Percentiles rank a stretch among this genome's conserved stretches.
These are phyloP conservation scores for Tyria jacobaeae DNA, from an alignment of 2,888 invertebrate genomes.

Conservation along the genomic window DNA sequence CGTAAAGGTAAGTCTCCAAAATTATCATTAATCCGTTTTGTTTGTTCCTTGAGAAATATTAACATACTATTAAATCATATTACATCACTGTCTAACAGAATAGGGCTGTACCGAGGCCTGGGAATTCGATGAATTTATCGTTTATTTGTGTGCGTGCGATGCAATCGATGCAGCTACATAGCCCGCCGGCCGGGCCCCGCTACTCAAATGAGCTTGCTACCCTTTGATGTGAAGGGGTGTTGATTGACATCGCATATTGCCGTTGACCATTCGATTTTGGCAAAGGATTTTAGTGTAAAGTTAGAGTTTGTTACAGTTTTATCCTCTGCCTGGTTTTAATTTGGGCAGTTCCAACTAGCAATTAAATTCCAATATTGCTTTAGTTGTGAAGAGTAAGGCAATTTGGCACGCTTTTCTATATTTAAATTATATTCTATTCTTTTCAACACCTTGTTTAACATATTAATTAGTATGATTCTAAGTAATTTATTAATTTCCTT, in stretches of 20 bases:
- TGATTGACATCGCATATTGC: constrained; percentile 16
- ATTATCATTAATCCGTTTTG: not conserved
- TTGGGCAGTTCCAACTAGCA: too few species aligned
- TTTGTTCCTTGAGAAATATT: not conserved
- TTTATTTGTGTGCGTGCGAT: constrained; percentile 14
- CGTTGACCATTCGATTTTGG: constrained; percentile 5
- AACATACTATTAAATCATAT: not conserved
- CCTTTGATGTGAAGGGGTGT: constrained; percentile 17
- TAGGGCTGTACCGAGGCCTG: constrained; percentile 4
- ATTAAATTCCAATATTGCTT: too few species aligned
- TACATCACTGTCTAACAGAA: constrained; percentile 10
- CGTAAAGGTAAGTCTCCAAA: too few species aligned
- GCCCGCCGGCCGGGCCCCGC: not conserved
- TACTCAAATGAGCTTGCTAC: constrained; percentile 13
- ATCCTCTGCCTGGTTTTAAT: too few species aligned
- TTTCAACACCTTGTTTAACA: too few species aligned
- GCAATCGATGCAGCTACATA: constrained; percentile 23
- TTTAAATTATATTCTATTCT: too few species aligned
- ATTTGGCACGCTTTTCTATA: too few species aligned
- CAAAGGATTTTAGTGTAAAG: not conserved
- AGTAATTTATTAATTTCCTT: too few species aligned
- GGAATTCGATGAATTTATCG: constrained; percentile 12
- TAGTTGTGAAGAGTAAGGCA: too few species aligned
- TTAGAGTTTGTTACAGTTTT: not conserved
- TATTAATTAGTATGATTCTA: too few species aligned